A percentile compares a stretch with the other conserved stretches of the same genome.
These are phyloP conservation scores for Lepeophtheirus nordmannii DNA, from an alignment of 2,888 invertebrate species.

Conservation along the genomic window DNA sequence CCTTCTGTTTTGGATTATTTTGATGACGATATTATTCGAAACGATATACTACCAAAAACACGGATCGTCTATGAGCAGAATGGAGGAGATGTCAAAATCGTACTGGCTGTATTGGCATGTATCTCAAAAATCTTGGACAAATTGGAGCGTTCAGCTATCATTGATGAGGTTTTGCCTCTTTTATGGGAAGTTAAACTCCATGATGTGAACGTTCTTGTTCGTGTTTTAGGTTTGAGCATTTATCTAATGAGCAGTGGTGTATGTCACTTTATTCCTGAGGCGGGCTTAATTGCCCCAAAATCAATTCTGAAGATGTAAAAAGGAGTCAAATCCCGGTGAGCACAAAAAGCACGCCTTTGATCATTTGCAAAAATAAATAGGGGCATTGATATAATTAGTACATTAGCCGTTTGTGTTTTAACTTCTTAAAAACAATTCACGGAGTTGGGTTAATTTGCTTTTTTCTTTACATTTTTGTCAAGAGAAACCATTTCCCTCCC, in stretches of 20 bases:
- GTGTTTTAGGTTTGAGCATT: slow-evolving; percentile 17
- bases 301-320: no score
- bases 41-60: slow-evolving; percentile 65
- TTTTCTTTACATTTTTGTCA: no score
- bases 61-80: slow-evolving; percentile 54
- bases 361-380: no score
- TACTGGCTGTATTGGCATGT: slow-evolving; percentile 59
- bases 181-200: slow-evolving; percentile 67
- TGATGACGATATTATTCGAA: slow-evolving; percentile 61
- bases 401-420: no score
- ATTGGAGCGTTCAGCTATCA: slow-evolving; percentile 68
- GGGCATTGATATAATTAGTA: no score
- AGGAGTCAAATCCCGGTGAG: no score
- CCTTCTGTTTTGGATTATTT: slow-evolving; percentile 67
- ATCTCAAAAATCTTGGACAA: slow-evolving; percentile 51
- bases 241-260: not conserved
- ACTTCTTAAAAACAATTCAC: no score
- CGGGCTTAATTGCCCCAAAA: no score
- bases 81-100: slow-evolving; percentile 58
- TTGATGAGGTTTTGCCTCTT: slow-evolving; percentile 77
- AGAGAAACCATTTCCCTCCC: no score
- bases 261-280: no score
- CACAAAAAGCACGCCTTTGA: no score
- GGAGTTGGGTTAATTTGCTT: no score
- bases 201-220: slow-evolving; percentile 38